Base-by-base conservation (phyloP, 2,113 vertebrate species). In the Atherinomorus stipes region DNA sequence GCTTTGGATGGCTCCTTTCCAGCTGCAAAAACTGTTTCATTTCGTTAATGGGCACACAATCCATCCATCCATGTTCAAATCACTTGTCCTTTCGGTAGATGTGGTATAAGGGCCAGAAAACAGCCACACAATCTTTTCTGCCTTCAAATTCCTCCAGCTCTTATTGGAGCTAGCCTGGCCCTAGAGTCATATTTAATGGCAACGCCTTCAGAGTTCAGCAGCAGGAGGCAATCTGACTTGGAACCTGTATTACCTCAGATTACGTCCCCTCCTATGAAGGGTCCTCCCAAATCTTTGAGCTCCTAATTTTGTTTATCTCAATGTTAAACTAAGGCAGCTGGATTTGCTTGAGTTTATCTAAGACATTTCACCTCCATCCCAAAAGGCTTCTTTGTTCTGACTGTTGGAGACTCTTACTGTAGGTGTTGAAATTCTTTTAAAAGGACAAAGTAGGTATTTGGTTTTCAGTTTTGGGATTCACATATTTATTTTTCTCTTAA, bases 11-110 rank as follows among this genome's bases (percentile, higher is more conserved):
- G 67, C 49, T 67, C 53, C 38, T 61, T 53, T 64, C 53, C 59
- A 54, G 9, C 38, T 53, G 8, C 64, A 74, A 64, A 71, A 60
- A 68, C 34, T 54, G 31, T 75, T 53, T 56, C n/a, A 49, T 60
- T 71, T 53, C 53, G 71, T 58, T 59, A 68, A 64, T 37, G 21
- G 49, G 45, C 28, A 49, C 1, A 31, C 5, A 56, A 26, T 79
- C 49, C 18, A 63, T 61, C 56, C n/a, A 58, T 19, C 44, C 34
- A 42, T 70, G 71, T 67, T 60, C 45, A 60, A 10, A 54, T 68
- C 47, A 15, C 50, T 61, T 52, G 4, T 51, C 45, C 19, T 57
- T 63, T 49, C 50, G 42, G 52, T 54, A 5, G 34, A 51, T 53
- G 22, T 64, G 45, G 66, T 26, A 26, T 47, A 72, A 53, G 51